Evolutionary conservation across 2,888 invertebrate species (phyloP), one percentile per base, ranked within the genome.

Genomic region (Bombylius discolor): DNA sequence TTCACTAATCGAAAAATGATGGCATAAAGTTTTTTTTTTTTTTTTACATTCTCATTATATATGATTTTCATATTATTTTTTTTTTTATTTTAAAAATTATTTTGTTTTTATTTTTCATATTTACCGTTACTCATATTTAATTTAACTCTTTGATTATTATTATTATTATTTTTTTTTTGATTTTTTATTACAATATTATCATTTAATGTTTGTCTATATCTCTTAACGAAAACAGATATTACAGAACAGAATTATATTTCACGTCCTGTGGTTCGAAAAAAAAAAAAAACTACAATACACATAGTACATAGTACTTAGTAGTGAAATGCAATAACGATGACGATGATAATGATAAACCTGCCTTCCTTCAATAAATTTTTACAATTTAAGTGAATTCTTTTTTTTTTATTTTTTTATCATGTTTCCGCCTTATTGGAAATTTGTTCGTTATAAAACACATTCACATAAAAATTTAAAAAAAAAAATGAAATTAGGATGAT

Each of bases 1-100:
- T 50, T 58, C 59, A 53, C 56, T 61, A 61, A 61, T 60, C 61
- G 61, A 61, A 58, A 60, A 60, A 60, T 60, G 61, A 61, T 61
- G 58, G 56, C 53, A 59, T 52, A 61, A 42, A 42, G 46, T 51
- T 55, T 50, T 33, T 13, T 12, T 45, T 44, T 34, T 49, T n/a
- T n/a, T n/a, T 36, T 4, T 36, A 5, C 8, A 5, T 36, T 36
- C 7, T 36, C 8, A 36, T 36, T 7, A 36, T 36, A 34, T 34
- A 8, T 36, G 5, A 36, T 36, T 7, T 36, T 7, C 34, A 36
- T 36, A 36, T 36, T 7, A 36, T 36, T 36, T 36, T 36, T 36
- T 1, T 42, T 42, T 42, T 11, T 5, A 11, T 8, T 11, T 11
- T 11, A 36, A 8, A 36, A 36, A 36, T 36, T 36, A 8, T 42